Evolutionary conservation across 2,888 invertebrate genomes (phyloP).

Genomic region (Cabera pusaria): DNA sequence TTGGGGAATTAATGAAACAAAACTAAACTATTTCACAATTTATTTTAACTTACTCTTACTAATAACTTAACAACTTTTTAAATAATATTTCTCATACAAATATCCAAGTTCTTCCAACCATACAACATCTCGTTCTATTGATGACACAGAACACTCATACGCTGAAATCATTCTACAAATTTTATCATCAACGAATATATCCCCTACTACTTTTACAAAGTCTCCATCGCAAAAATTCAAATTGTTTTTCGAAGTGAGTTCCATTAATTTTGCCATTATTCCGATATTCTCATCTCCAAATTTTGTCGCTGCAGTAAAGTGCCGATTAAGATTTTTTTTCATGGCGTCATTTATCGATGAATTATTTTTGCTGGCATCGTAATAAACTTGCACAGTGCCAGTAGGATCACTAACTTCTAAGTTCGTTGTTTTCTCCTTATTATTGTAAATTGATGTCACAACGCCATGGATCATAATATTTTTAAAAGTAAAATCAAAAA

Average conservation of each 20-base stretch:
- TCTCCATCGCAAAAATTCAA: slow-evolving; percentile 54
- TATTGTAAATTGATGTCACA: slow-evolving; percentile 61
- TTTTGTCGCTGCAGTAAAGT: slow-evolving; percentile 48
- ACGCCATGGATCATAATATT: slow-evolving; percentile 72
- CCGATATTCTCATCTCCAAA: slow-evolving; percentile 51
- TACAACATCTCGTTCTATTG: slow-evolving; percentile 59
- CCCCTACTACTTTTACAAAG: slow-evolving; percentile 59
- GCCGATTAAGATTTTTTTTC: slow-evolving; percentile 47
- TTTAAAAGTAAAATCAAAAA: slow-evolving; percentile 65
- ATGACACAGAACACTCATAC: slow-evolving; percentile 54
- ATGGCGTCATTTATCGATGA: slow-evolving; percentile 39
- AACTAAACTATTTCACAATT: too few relatives aligned
- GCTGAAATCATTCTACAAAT: slow-evolving; percentile 63
- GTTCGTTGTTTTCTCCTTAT: slow-evolving; percentile 43
- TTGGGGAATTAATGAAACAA: too few relatives aligned
- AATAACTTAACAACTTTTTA: too few relatives aligned
- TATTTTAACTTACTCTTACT: too few relatives aligned
- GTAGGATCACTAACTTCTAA: slow-evolving; percentile 70
- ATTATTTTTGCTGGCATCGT: slow-evolving; percentile 56
- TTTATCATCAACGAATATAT: slow-evolving; percentile 65
- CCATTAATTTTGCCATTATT: slow-evolving; percentile 59
- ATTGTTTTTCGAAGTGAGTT: slow-evolving; percentile 46
- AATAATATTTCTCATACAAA: slow-evolving; percentile 69
- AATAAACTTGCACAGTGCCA: slow-evolving; percentile 65
- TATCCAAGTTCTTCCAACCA: slow-evolving; percentile 73